Evolutionary conservation across 2,888 invertebrate species (phyloP), one percentile per base, ranked within the genome.

Genomic region (Microchrysa polita): DNA sequence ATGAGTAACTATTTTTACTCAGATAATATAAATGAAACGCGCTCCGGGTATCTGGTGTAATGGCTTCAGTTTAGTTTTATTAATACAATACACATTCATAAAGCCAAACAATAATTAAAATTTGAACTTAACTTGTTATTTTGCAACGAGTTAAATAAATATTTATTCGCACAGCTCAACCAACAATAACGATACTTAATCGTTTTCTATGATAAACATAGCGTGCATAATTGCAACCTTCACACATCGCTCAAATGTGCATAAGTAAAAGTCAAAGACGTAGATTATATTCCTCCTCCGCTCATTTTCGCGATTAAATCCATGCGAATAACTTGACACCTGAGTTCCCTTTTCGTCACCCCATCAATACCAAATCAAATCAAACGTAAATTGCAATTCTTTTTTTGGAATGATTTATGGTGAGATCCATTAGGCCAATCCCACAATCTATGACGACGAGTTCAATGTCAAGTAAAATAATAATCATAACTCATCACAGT

Each of bases 381-480:
- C 65, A 5, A 16, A 52, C 52, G 52, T 0, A 16, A 52, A 42
- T 20, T n/a, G 10, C 65, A 65, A 65, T 65, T 65, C 22, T 48
- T 16, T 12, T 42, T 65, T 10, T 65, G 48, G 22, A 65, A 23
- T 48, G 44, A 65, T 65, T 65, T 48, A 65, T 65, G 55, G 18
- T 55, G 55, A 55, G 16, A 20, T 20, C 20, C 18, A 55, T 55
- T 55, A 48, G 22, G 48, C 65, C 65, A 65, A 65, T 65, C 48
- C 65, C 22, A 55, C 52, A 22, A 27, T 20, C 53, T 55, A n/a
- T n/a, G 20, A 22, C 40, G 57, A 53, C 20, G 69, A 69, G 69
- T 69, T 69, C 69, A 69, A 69, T 69, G 69, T 69, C 69, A 69
- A 69, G 69, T 69, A 27, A 55, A 69, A 69, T 60, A 23, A 60